Conservation (phyloP, 2,888 invertebrate genomes). For the Schizotus pectinicornis region DNA sequence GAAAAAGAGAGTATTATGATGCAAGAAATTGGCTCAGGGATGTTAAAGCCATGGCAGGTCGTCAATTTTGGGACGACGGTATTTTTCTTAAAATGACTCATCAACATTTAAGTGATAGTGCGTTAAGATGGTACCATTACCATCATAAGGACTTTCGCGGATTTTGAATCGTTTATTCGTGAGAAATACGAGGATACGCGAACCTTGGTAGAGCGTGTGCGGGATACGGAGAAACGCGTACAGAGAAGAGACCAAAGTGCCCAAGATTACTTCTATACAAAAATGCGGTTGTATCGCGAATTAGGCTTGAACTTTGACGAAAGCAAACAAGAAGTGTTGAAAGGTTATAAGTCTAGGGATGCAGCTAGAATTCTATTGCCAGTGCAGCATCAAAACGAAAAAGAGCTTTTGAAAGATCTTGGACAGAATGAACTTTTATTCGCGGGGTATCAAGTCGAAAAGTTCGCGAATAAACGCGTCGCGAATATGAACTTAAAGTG, state of each 20-base stretch:
- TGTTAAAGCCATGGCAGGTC: constrained; percentile 5
- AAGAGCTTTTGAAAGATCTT: not conserved
- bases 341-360: constrained; percentile 1
- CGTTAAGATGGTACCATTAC: constrained; percentile 5
- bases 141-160: not conserved
- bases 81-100: constrained; percentile 8
- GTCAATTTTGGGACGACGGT: constrained; percentile 12
- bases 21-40: too few relatives aligned
- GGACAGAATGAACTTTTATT: not conserved
- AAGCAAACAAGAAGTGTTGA: too few relatives aligned
- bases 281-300: constrained; percentile 8
- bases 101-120: constrained; percentile 6
- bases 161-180: not conserved
- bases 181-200: too few relatives aligned
- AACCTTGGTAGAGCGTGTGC: not conserved
- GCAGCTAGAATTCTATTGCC: not conserved
- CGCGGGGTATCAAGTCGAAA: not conserved
- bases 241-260: not conserved
- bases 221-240: not conserved
- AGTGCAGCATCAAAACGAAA: not conserved
- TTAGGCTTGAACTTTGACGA: too few relatives aligned
- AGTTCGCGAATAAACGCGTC: too few relatives aligned
- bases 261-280: constrained; percentile 1
- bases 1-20: not conserved
- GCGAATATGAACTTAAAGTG: too few relatives aligned